phyloP scores from a whole-genome alignment of 2,797 vertebrate species.

The Cossypha dichroa region DNA sequence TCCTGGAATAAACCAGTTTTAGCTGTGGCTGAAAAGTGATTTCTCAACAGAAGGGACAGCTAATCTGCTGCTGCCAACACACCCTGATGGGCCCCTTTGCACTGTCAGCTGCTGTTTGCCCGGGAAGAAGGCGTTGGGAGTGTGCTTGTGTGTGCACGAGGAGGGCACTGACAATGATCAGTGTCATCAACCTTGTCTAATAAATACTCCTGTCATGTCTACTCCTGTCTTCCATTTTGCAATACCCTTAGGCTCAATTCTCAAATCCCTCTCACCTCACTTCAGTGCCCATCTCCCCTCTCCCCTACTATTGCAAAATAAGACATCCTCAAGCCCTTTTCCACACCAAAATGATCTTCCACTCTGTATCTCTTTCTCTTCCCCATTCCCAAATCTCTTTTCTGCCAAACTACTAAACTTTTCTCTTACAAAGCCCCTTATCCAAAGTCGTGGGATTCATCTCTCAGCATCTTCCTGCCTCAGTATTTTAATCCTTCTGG shows the following conservation, averaged over 20 bases:
- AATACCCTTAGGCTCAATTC: neutral
- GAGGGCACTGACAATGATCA: neutral
- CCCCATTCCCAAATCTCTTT: neutral
- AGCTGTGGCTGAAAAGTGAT: neutral
- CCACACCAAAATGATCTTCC: neutral
- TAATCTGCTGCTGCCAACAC: neutral
- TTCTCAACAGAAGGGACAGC: neutral
- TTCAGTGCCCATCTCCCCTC: neutral
- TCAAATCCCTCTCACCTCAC: neutral
- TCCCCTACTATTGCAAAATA: neutral
- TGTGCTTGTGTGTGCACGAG: neutral
- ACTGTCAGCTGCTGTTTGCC: neutral
- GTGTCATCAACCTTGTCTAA: conserved; percentile 9
- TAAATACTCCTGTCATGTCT: neutral
- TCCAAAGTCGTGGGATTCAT: neutral
- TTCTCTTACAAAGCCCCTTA: neutral
- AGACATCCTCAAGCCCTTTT: neutral
- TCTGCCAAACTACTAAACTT: neutral
- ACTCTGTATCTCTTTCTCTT: neutral
- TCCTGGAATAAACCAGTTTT: neutral
- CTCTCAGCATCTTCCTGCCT: neutral
- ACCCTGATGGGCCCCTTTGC: neutral
- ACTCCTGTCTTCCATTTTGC: neutral
- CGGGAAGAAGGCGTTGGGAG: neutral
- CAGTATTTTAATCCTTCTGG: neutral